phyloP scores from a whole-genome alignment of 2,113 vertebrate genomes.

The Rutilus rutilus region DNA sequence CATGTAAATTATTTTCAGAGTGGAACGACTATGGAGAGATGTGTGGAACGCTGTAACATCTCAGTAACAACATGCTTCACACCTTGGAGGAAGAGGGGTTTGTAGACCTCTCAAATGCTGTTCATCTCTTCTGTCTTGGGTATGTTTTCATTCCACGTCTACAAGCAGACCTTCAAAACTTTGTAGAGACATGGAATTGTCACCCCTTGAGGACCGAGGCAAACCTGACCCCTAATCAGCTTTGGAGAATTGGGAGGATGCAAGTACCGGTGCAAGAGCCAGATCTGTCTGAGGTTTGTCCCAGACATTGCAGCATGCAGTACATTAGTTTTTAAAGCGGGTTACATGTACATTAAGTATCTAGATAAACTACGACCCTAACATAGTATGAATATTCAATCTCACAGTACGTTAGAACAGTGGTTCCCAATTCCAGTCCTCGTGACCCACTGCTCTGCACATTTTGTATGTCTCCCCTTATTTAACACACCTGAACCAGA shows the following conservation, averaged over 20 bases:
- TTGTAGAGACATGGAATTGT: slow-evolving; percentile 27
- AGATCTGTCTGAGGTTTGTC: slow-evolving; percentile 7
- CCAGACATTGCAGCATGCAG: not conserved
- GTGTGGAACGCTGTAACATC: slow-evolving; percentile 69
- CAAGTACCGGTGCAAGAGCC: slow-evolving; percentile 26
- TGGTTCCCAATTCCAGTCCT: too few species aligned
- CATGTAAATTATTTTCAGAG: slow-evolving; percentile 1
- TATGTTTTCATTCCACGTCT: slow-evolving; percentile 41
- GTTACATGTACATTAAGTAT: not conserved
- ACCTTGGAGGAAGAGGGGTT: slow-evolving; percentile 42
- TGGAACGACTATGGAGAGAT: slow-evolving; percentile 4
- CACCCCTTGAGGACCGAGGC: slow-evolving; percentile 32
- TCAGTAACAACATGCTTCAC: slow-evolving; percentile 90
- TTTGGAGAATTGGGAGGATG: slow-evolving; percentile 33
- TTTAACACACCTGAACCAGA: too few species aligned
- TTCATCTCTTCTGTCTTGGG: slow-evolving; percentile 44
- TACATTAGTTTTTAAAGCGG: not conserved
- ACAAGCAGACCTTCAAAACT: slow-evolving; percentile 18
- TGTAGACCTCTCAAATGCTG: slow-evolving; percentile 28
- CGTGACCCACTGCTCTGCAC: too few species aligned
- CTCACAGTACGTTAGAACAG: not conserved
- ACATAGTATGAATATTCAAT: not conserved
- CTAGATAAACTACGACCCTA: not conserved
- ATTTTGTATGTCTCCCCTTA: too few species aligned
- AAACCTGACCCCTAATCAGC: slow-evolving; percentile 33